Base-by-base conservation (phyloP, 2,888 invertebrate species). In the Molorchus minor region DNA sequence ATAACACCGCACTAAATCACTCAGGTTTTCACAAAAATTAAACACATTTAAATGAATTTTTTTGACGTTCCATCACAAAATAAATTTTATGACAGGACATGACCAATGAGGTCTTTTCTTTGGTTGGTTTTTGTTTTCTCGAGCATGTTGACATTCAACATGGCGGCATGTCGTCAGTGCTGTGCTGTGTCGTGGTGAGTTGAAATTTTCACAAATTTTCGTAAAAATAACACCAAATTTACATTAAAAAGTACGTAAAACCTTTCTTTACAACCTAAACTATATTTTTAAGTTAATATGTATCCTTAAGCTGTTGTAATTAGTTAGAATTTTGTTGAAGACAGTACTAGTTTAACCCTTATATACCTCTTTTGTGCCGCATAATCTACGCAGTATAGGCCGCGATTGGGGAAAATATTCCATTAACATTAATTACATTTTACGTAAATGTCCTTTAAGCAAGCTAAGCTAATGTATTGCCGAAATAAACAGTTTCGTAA, bases 141-240 rank as follows among this genome's bases (percentile, higher is more conserved):
- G 62, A 71, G 70, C 76, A 82, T 84, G 84, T 89, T 90, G 89
- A 90, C 90, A 90, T 89, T 89, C 90, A 92, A 92, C 90, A 93
- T 93, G 93, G 93, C 93, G 92, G 92, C 91, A 90, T 92, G 92
- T 92, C 91, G 90, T 91, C 91, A 91, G 92, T 93, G 93, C 91
- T 91, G 89, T 93, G 93, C 92, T 92, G 92, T 92, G 92, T 92
- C 92, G 92, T 92, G 93, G 92, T 92, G 88, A 91, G 92, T 91
- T 85, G 79, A 77, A 76, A 75, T 73, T 77, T 72, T 69, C 62
- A 61, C 67, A 73, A 71, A 72, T 74, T 72, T 63, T 67, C 64
- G 67, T 61, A 67, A 68, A 67, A 72, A 72, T 75, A 69, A 64
- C 69, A 51, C 43, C 65, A 75, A 72, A 68, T 62, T 64, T 54